Percentiles rank a stretch among this genome's conserved stretches.
These are phyloP conservation scores for Triplophysa rosa DNA, from an alignment of 2,113 vertebrate species.

Conservation along the genomic window DNA sequence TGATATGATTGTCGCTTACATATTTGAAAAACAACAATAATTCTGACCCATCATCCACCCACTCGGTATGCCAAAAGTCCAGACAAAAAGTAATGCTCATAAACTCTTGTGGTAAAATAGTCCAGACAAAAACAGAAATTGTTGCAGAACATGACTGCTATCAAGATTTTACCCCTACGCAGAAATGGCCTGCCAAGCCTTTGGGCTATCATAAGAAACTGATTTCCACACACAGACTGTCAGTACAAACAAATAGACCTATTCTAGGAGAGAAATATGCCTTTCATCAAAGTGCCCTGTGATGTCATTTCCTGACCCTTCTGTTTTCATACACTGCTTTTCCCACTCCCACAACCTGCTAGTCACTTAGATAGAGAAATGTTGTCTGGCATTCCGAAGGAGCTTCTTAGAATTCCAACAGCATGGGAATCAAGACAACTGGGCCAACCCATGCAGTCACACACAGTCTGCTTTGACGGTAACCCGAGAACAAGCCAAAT, in stretches of 20 bases:
- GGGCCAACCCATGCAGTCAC: slow-evolving; percentile 35
- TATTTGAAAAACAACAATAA: not conserved
- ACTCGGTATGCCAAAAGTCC: not conserved
- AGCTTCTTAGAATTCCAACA: slow-evolving; percentile 51
- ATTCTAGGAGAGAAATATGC: slow-evolving; percentile 23
- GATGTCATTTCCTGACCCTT: slow-evolving; percentile 26
- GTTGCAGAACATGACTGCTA: not conserved
- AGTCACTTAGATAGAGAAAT: slow-evolving; percentile 31
- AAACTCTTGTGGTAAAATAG: not conserved
- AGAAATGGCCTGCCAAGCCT: not conserved
- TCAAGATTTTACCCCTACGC: not conserved
- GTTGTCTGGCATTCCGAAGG: slow-evolving; percentile 37
- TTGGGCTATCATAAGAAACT: not conserved
- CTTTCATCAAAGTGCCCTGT: slow-evolving; percentile 34
- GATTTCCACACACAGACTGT: slow-evolving; percentile 1
- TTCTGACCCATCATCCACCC: not conserved
- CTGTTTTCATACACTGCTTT: slow-evolving; percentile 28
- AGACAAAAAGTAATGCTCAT: not conserved
- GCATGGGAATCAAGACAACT: slow-evolving; percentile 50
- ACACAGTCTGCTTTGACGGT: slow-evolving; percentile 47
- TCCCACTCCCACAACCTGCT: slow-evolving; percentile 52
- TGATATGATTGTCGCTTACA: not conserved
- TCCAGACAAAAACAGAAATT: not conserved
- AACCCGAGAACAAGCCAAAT: slow-evolving; percentile 40
- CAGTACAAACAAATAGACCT: not conserved